Evolutionary conservation across 53 echinoderm and acorn worm genomes (phyloP).

Genomic region (Echinarachnius parma): DNA sequence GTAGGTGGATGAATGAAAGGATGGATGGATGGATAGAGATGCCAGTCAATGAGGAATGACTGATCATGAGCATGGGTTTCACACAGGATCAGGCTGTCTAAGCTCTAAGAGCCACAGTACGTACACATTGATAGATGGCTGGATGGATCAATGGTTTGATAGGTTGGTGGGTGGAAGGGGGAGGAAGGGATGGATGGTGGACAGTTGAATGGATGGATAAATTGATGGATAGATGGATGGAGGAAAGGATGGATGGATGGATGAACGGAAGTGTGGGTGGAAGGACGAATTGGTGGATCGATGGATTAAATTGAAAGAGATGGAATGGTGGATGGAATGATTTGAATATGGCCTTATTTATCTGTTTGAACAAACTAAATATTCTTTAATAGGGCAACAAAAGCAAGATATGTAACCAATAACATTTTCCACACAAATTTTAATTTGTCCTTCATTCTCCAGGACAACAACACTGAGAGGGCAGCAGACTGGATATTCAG

Average conservation of each 20-base stretch:
- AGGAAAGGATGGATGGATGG: no score
- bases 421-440: neutral
- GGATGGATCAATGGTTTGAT: neutral
- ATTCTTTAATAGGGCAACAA: no score
- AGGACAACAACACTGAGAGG: constrained; percentile 90
- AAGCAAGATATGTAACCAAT: no score
- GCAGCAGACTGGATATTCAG: constrained; percentile 99
- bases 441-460: neutral
- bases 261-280: no score
- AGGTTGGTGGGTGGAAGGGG: neutral
- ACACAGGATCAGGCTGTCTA: no score
- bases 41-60: no score
- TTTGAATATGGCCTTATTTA: no score
- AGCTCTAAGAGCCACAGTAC: neutral
- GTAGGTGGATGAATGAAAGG: neutral
- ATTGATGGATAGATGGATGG: neutral
- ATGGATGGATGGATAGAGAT: neutral
- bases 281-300: no score
- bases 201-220: neutral
- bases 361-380: no score
- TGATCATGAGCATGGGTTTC: no score
- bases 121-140: neutral
- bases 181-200: neutral
- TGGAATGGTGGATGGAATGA: no score
- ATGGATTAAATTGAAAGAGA: no score